Evolutionary conservation across 1,140 invertebrate species (phyloP), one percentile per base, ranked within the genome.

Genomic region (Grapholita molesta): DNA sequence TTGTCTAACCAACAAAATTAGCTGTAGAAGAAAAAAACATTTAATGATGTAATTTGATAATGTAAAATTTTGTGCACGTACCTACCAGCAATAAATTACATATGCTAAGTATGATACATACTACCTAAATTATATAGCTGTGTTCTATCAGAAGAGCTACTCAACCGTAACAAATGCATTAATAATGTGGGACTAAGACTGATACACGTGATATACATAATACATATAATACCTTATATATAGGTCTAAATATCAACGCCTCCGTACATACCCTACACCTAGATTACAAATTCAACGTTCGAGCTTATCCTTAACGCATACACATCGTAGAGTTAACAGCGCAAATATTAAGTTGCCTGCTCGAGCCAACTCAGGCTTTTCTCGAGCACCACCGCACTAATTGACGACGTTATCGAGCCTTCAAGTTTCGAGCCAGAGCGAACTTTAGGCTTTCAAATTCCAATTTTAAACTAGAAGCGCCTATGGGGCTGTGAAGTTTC

Each of bases 381-480:
- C 55, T 61, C 55, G 55, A 61, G 55, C 73, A 71, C 78, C 73
- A 71, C 78, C 68, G 75, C 73, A 76, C 78, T 84, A 86, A 84
- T 86, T 86, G 80, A 84, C 78, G 82, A 83, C 73, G 77, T 71
- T 79, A 84, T 86, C 76, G 78, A 82, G 75, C 75, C 73, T 76
- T 81, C 66, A 76, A 76, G 73, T 72, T 76, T 73, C 72, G 67
- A 67, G 70, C 73, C 70, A 32, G 71, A 76, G 73, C 74, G 68
- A 80, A 81, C 74, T 78, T 81, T 57, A 42, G 70, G 70, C 77
- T 75, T 80, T 78, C 75, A 78, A 82, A 84, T 79, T 80, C 74
- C 77, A 82, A 86, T 85, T 86, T 85, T 79, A 83, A 86, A 85
- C 79, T 84, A 82, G 69, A 77, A 79, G 80, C 73, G 73, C 76